These are phyloP conservation scores for Andrena minutula DNA, from an alignment of 2,888 invertebrate species.

Conservation along the genomic window DNA sequence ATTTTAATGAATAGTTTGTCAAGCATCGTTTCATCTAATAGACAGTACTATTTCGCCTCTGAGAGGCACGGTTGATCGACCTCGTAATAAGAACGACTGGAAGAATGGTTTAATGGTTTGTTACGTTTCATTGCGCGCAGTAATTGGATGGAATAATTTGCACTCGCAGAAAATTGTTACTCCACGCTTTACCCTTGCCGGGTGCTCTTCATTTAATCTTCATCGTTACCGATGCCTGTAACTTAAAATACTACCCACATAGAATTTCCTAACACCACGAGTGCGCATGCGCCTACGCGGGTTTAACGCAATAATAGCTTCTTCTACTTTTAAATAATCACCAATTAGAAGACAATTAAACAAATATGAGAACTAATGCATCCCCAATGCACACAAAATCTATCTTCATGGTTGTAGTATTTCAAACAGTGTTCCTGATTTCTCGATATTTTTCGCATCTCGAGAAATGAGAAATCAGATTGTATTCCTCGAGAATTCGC, in stretches of 20 bases:
- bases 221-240: not conserved
- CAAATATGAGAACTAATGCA: no score
- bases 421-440: no score
- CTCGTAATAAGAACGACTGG: not conserved
- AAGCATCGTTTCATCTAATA: not conserved
- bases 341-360: no score
- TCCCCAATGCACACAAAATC: no score
- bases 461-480: no score
- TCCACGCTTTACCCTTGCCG: not conserved
- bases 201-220: not conserved
- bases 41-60: not conserved
- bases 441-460: no score
- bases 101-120: not conserved
- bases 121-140: conserved; percentile 8
- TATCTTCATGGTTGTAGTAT: no score
- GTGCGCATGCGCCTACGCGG: no score
- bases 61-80: not conserved
- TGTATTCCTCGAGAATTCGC: no score
- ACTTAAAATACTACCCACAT: not conserved
- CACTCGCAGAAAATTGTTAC: not conserved
- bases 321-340: no score
- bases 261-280: no score
- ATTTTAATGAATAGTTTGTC: not conserved
- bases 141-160: conserved; percentile 15
- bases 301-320: no score